These are phyloP conservation scores for Pseudomugil tenellus DNA, from an alignment of 2,797 vertebrate species.

Conservation along the genomic window DNA sequence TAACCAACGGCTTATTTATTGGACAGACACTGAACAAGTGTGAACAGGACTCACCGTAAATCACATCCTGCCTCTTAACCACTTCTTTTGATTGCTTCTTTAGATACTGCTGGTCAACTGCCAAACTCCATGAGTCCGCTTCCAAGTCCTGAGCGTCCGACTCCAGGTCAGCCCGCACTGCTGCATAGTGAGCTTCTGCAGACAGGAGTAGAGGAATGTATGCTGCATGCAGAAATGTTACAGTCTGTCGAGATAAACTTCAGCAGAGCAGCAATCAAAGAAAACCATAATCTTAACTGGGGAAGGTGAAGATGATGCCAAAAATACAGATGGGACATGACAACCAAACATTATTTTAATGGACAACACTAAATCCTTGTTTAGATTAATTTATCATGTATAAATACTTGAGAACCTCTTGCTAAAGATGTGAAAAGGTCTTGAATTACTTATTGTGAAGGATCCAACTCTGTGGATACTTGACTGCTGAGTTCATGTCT, in stretches of 20 bases:
- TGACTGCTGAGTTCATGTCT: slow-evolving; percentile 26
- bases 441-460: slow-evolving; percentile 12
- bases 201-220: slow-evolving; percentile 9
- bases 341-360: background rate
- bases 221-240: background rate
- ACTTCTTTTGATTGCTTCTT: slow-evolving; percentile 87
- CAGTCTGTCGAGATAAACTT: background rate
- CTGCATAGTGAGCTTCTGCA: slow-evolving; percentile 84
- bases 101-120: slow-evolving; percentile 86
- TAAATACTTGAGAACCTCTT: background rate
- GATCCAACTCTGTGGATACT: slow-evolving; percentile 7
- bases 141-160: slow-evolving; percentile 90
- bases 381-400: too few relatives aligned
- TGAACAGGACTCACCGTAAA: slow-evolving; percentile 87
- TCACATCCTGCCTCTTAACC: slow-evolving; percentile 93
- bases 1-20: background rate
- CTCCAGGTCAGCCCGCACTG: slow-evolving; percentile 88
- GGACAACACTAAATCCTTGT: background rate
- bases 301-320: background rate
- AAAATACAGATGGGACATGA: background rate
- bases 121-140: slow-evolving; percentile 92
- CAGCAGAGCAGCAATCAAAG: background rate
- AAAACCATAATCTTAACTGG: background rate
- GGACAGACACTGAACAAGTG: background rate
- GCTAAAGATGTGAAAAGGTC: slow-evolving; percentile 8